Evolutionary conservation across 2,113 vertebrate genomes (phyloP), one percentile per base, ranked within the genome.

Genomic region (Scolopax mira): DNA sequence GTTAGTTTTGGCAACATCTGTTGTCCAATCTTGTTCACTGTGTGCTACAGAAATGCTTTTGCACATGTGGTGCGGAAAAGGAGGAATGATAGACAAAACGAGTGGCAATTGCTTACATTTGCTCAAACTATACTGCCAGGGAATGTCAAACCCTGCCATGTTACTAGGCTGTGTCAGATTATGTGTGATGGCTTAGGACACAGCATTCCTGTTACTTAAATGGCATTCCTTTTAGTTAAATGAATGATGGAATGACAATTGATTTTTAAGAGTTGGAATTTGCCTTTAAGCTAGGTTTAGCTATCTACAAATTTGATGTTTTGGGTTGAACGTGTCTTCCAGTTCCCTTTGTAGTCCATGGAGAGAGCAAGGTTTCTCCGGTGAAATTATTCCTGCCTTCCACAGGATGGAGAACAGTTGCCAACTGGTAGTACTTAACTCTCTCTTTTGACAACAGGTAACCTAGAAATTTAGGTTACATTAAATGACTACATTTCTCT

Each of bases 1-100:
- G 86, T 84, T 90, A 90, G 89, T 95, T 92, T 95, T 83, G 84
- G 94, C 60, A 89, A 71, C 72, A 57, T 90, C 79, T 94, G 79
- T 95, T 92, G 79, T 89, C 83, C 61, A 51, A 8, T 42, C 73
- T 94, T 64, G 25, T 89, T 93, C 77, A 31, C n/a, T 71, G 69
- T 57, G 77, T 88, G 58, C 75, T 85, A 90, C 82, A 80, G 75
- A 85, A 93, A 87, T 67, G 42, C 57, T 88, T 94, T 93, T 71
- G 51, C 85, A 79, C 41, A 75, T 28, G 23, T 84, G 48, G 58
- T 78, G 33, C 86, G 88, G 69, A 80, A 91, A 82, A 78, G 48
- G 48, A 94, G 48, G 69, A 90, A 93, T 55, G 92, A 84, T 48
- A 85, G 90, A 70, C 90, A 89, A 84, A 52, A 77, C 96, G 94